Percentiles rank a stretch among this genome's conserved stretches.
These are phyloP conservation scores for Eretmocerus hayati DNA, from an alignment of 2,888 invertebrate genomes.

Conservation along the genomic window DNA sequence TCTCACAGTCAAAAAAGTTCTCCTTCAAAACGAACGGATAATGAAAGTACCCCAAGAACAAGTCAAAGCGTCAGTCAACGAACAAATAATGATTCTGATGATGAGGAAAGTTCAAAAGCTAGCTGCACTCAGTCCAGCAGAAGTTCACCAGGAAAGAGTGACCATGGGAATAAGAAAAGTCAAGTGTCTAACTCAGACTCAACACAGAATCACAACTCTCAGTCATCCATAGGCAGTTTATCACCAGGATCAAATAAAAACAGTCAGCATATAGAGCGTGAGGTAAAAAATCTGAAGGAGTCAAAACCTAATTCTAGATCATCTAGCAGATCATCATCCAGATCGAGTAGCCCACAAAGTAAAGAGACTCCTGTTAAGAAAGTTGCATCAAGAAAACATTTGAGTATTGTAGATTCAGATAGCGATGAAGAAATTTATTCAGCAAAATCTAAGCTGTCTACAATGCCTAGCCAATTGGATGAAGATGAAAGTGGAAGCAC, in stretches of 20 bases:
- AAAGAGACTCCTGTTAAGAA: too few relatives aligned
- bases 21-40: conserved; percentile 2
- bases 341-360: too few relatives aligned
- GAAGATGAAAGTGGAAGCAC: not conserved
- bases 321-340: too few relatives aligned
- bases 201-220: not conserved
- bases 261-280: too few relatives aligned
- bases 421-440: conserved; percentile 17
- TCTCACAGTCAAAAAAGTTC: conserved; percentile 1
- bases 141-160: not conserved
- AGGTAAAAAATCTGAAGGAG: too few relatives aligned
- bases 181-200: not conserved
- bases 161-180: not conserved
- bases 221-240: not conserved
- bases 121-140: not conserved
- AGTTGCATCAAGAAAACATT: conserved; percentile 7
- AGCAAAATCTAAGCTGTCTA: too few relatives aligned
- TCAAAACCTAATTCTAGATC: too few relatives aligned
- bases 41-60: conserved; percentile 5
- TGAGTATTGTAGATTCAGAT: conserved; percentile 20
- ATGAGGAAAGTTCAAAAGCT: not conserved
- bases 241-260: not conserved
- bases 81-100: conserved; percentile 8
- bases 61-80: not conserved
- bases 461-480: not conserved